phyloP scores from a whole-genome alignment of 2,888 invertebrate genomes.

The Ennomos fuscantarius region DNA sequence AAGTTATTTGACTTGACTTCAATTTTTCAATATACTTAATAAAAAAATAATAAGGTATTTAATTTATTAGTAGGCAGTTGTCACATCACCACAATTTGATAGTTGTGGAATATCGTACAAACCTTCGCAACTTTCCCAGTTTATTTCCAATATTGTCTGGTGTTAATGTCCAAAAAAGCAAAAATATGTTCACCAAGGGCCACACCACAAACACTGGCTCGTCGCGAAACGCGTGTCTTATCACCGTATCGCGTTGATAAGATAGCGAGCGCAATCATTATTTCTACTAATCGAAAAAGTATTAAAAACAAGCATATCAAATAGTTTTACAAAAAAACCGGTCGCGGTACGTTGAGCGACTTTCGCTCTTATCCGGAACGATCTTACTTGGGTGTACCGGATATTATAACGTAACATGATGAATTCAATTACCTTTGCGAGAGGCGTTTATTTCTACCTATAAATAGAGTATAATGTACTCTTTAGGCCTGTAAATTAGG shows the following conservation, averaged over 20 bases:
- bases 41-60: too few relatives aligned
- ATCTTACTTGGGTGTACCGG: constrained; percentile 27
- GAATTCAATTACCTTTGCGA: constrained; percentile 20
- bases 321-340: constrained; percentile 40
- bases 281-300: constrained; percentile 70
- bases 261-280: constrained; percentile 73
- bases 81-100: too few relatives aligned
- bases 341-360: constrained; percentile 38
- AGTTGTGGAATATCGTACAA: constrained; percentile 12
- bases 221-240: constrained; percentile 56
- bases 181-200: constrained; percentile 49
- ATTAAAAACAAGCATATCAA: constrained; percentile 50
- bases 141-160: constrained; percentile 39
- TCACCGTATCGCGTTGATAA: constrained; percentile 72
- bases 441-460: constrained; percentile 5
- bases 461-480: background rate
- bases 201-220: constrained; percentile 62
- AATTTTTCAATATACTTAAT: too few relatives aligned
- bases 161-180: constrained; percentile 13
- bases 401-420: constrained; percentile 23
- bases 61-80: too few relatives aligned
- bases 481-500: too few relatives aligned
- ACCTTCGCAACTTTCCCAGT: constrained; percentile 37
- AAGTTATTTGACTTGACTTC: too few relatives aligned
- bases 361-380: constrained; percentile 43